Evolutionary conservation across 2,113 vertebrate genomes (phyloP).

Genomic region (Miniopterus natalensis): DNA sequence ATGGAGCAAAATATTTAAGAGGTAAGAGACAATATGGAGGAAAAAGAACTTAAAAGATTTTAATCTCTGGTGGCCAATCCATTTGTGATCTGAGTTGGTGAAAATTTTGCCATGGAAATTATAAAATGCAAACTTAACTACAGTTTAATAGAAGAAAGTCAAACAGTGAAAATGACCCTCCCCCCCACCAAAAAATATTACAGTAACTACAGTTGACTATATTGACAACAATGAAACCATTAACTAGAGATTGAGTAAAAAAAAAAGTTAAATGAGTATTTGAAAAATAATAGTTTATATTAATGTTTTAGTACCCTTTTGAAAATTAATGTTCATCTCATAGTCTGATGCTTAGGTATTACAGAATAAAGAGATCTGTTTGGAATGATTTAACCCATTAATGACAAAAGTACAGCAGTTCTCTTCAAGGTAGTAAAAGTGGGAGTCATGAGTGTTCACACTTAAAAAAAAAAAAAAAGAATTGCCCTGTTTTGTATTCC

Average conservation of each 20-base stretch:
- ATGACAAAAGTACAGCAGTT: background rate
- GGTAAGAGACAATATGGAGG: background rate
- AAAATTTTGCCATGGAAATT: background rate
- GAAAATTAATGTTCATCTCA: background rate
- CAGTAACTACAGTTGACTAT: background rate
- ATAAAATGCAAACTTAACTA: background rate
- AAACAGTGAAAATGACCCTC: background rate
- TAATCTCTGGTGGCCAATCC: background rate
- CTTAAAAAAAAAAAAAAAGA: background rate
- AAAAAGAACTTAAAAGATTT: background rate
- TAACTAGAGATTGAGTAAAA: background rate
- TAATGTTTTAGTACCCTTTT: background rate
- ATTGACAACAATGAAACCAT: background rate
- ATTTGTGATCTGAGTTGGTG: background rate
- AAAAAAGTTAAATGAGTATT: background rate
- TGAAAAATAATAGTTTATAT: background rate
- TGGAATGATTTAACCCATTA: background rate
- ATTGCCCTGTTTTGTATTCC: background rate
- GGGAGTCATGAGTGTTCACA: background rate
- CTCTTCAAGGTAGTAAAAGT: background rate
- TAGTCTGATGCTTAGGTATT: background rate
- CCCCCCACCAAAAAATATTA: background rate
- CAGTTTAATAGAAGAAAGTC: background rate
- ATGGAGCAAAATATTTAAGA: background rate
- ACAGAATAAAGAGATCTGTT: background rate